Conservation (phyloP, 1,140 invertebrate species). For the Scaptomyza hsui region DNA sequence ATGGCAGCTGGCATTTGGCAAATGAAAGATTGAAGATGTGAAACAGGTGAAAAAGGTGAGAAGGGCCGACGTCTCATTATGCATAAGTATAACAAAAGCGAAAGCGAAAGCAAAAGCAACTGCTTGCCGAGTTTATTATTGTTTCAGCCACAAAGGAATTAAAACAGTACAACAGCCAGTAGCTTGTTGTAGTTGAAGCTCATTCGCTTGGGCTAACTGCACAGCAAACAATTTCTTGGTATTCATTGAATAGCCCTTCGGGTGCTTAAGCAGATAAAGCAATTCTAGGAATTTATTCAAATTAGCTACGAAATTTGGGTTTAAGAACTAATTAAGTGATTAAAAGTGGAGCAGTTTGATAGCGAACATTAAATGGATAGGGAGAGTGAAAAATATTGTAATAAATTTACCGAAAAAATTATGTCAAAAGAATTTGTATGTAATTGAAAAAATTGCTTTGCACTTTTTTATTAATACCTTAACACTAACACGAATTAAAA, state of each 20-base stretch:
- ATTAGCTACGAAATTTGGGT: not conserved
- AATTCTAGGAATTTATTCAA: not conserved
- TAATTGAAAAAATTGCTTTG: too few species aligned
- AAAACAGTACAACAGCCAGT: constrained; percentile 50
- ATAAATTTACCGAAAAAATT: too few species aligned
- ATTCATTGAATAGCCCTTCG: not conserved
- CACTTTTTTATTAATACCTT: too few species aligned
- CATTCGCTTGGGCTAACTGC: constrained; percentile 13
- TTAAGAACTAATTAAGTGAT: not conserved
- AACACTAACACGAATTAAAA: too few species aligned
- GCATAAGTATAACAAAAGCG: constrained; percentile 64
- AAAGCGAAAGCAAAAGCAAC: constrained; percentile 55
- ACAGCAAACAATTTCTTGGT: not conserved
- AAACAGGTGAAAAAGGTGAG: not conserved
- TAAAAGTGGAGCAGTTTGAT: too few species aligned
- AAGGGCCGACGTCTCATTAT: constrained; percentile 60
- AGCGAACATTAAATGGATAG: too few species aligned
- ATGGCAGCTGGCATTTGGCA: constrained; percentile 8
- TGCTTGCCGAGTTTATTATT: constrained; percentile 58
- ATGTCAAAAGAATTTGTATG: too few species aligned
- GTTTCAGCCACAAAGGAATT: constrained; percentile 74
- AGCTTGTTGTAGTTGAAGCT: not conserved
- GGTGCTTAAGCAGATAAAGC: not conserved
- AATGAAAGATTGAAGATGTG: constrained; percentile 5
- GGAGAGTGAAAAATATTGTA: too few species aligned